These are phyloP conservation scores for Portunus trituberculatus DNA, from an alignment of 1,140 invertebrate species.

Conservation along the genomic window DNA sequence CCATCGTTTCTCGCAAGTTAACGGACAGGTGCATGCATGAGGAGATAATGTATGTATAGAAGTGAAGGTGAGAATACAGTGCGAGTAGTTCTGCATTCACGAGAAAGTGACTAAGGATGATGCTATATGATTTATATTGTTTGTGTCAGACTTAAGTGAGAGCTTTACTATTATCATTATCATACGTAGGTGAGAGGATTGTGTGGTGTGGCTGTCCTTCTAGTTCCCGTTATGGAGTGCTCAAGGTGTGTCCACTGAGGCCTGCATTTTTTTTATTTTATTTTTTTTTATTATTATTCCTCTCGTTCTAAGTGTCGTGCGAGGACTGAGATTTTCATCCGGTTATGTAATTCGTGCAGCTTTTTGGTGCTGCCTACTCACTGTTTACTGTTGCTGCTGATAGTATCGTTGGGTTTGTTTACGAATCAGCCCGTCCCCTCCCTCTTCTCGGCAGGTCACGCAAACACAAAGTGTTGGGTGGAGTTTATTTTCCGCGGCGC, in stretches of 20 bases:
- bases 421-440: background rate
- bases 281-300: no score
- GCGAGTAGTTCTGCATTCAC: no score
- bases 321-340: background rate
- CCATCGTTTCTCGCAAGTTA: no score
- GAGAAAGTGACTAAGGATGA: no score
- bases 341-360: background rate
- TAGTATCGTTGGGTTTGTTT: background rate
- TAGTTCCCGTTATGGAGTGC: background rate
- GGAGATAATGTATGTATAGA: no score
- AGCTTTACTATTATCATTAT: no score
- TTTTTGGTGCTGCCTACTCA: background rate
- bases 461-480: conserved; percentile 17
- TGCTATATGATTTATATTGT: no score
- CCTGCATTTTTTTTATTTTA: no score
- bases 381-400: background rate
- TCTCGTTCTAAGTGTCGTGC: background rate
- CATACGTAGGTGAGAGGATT: background rate
- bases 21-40: no score
- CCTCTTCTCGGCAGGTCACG: background rate
- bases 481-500: conserved; percentile 48
- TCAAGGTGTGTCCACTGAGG: background rate
- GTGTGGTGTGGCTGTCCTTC: background rate
- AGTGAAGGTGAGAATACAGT: no score
- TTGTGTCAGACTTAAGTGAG: no score